Evolutionary conservation across 2,888 invertebrate species (phyloP).

Genomic region (Lamellibrachia columna): DNA sequence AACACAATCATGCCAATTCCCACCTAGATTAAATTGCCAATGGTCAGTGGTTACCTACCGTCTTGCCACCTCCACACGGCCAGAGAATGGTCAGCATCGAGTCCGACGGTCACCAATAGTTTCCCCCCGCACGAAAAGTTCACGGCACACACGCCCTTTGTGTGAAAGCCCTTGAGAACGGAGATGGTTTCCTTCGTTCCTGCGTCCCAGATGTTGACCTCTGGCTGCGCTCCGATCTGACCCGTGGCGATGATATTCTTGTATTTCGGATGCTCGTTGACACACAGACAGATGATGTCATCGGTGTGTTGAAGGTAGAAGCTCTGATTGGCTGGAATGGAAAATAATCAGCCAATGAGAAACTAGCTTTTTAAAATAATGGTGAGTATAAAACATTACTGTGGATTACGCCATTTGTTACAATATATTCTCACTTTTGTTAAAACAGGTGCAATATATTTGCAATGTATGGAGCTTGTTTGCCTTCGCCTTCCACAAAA

Average conservation of each 20-base stretch:
- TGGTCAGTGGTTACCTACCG: constrained; percentile 46
- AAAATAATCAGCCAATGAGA: background rate
- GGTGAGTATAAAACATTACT: background rate
- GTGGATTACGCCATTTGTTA: background rate
- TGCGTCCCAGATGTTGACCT: constrained; percentile 63
- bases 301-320: constrained; percentile 66
- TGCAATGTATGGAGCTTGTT: background rate
- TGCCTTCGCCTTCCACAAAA: background rate
- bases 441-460: background rate
- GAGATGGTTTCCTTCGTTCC: constrained; percentile 60
- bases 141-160: constrained; percentile 62
- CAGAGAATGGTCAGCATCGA: constrained; percentile 60
- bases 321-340: constrained; percentile 57
- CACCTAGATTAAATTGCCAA: background rate
- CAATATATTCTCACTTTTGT: background rate
- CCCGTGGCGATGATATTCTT: constrained; percentile 64
- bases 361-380: background rate
- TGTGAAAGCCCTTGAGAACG: constrained; percentile 48
- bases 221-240: constrained; percentile 63
- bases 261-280: constrained; percentile 64
- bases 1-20: too few relatives aligned
- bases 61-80: constrained; percentile 66
- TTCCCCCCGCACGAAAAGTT: constrained; percentile 66
- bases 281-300: constrained; percentile 65
- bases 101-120: constrained; percentile 60